Evolutionary conservation across 1,140 invertebrate genomes (phyloP).

Genomic region (Ganaspis sp.): DNA sequence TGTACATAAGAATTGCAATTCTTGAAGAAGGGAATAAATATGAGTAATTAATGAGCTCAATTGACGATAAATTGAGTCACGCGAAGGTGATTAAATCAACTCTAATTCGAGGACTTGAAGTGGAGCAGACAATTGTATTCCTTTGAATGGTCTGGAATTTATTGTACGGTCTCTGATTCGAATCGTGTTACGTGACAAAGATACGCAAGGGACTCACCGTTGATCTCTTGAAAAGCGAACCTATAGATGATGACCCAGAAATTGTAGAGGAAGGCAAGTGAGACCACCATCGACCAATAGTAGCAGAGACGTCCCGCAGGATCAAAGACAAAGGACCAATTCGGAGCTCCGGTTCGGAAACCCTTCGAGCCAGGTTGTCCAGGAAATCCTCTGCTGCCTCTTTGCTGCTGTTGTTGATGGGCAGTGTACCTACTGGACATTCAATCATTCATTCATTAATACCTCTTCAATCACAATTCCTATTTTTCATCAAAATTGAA

Average conservation of each 20-base stretch:
- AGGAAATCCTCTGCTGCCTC: constrained; percentile 72
- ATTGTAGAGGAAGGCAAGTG: constrained; percentile 98
- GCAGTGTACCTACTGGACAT: constrained; percentile 70
- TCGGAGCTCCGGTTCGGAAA: constrained; percentile 79
- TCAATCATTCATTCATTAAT: neutral
- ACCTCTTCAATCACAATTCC: neutral
- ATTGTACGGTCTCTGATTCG: constrained; percentile 10
- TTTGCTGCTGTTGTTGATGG: constrained; percentile 73
- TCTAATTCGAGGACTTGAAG: neutral
- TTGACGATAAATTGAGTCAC: neutral
- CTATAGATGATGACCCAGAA: constrained; percentile 99
- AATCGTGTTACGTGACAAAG: constrained; percentile 46
- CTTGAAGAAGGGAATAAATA: neutral
- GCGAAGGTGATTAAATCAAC: neutral
- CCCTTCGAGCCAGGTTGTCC: constrained; percentile 69
- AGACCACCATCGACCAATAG: constrained; percentile 98
- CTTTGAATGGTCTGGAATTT: neutral
- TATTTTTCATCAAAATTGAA: no score
- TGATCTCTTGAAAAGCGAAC: constrained; percentile 96
- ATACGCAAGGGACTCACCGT: constrained; percentile 79
- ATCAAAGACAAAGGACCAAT: constrained; percentile 95
- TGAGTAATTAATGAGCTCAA: neutral
- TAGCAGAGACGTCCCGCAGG: constrained; percentile 93
- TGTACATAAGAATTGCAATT: no score
- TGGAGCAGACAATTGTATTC: neutral